Evolutionary conservation across 2,797 vertebrate species (phyloP).

Genomic region (Danionella dracula): DNA sequence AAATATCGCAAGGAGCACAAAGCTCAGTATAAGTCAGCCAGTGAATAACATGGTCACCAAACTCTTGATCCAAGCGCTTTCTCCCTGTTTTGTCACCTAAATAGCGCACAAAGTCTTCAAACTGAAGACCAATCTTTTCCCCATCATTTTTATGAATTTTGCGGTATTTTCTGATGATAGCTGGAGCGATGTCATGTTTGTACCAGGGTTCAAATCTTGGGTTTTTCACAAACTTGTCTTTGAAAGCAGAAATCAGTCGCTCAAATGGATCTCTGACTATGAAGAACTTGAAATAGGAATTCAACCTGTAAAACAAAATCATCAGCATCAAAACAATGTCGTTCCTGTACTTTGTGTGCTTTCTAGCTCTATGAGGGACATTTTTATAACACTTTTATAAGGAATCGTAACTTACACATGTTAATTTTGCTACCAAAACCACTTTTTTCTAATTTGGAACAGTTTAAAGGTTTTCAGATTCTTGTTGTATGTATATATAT

Average conservation of each 20-base stretch:
- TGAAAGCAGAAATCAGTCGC: conserved; percentile 79
- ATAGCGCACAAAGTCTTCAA: conserved; percentile 97
- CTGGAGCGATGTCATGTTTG: conserved; percentile 89
- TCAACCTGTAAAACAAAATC: conserved; percentile 67
- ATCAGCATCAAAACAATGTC: neutral
- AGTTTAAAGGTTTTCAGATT: too few relatives aligned
- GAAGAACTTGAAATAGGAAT: conserved; percentile 94
- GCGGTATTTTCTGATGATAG: conserved; percentile 91
- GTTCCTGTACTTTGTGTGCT: too few relatives aligned
- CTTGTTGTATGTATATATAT: too few relatives aligned
- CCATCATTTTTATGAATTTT: conserved; percentile 69
- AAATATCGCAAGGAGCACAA: conserved; percentile 90
- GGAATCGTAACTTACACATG: too few relatives aligned
- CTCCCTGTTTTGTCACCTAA: conserved; percentile 82
- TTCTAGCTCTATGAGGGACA: too few relatives aligned
- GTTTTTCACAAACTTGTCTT: conserved; percentile 96
- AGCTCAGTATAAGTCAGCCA: conserved; percentile 91
- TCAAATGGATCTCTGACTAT: conserved; percentile 97
- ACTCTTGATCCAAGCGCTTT: conserved; percentile 82
- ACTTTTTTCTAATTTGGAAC: too few relatives aligned
- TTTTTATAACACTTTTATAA: too few relatives aligned
- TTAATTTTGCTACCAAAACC: too few relatives aligned
- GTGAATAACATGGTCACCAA: conserved; percentile 93
- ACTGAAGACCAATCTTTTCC: conserved; percentile 78
- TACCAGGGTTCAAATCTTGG: conserved; percentile 98